phyloP scores from a whole-genome alignment of 2,797 vertebrate genomes.

The Coregonus sp. region DNA sequence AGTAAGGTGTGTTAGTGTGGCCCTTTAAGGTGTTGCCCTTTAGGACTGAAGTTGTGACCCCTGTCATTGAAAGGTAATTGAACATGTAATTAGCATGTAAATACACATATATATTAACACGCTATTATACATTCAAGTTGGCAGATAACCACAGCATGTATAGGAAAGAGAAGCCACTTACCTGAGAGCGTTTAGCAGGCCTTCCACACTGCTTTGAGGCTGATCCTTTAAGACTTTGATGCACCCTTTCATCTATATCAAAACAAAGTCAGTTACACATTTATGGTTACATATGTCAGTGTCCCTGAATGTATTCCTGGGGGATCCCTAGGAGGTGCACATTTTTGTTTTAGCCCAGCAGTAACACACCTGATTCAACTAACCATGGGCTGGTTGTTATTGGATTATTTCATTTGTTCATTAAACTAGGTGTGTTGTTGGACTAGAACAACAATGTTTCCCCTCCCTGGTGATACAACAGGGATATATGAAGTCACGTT shows the following conservation, averaged over 20 bases:
- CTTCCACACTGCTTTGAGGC: slow-evolving; percentile 95
- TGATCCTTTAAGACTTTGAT: slow-evolving; percentile 96
- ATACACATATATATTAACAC: neutral
- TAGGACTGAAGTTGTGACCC: neutral
- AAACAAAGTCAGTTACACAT: neutral
- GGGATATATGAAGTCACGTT: neutral
- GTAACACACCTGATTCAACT: neutral
- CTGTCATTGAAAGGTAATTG: neutral
- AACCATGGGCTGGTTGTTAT: neutral
- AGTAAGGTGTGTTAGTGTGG: neutral
- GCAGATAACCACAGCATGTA: neutral
- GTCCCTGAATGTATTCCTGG: neutral
- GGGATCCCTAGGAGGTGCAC: neutral
- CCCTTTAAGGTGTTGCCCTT: neutral
- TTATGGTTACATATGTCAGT: neutral
- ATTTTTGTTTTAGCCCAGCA: neutral
- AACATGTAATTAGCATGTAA: neutral
- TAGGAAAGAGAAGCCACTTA: slow-evolving; percentile 42
- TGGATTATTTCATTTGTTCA: neutral
- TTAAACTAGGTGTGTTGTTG: neutral
- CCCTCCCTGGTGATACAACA: neutral
- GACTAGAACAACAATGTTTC: neutral
- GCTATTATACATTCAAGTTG: neutral
- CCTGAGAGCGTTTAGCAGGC: slow-evolving; percentile 97
- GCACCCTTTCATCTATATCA: slow-evolving; percentile 93